Base-by-base conservation (phyloP, 2,113 vertebrate genomes). In the Rhagologus leucostigma region DNA sequence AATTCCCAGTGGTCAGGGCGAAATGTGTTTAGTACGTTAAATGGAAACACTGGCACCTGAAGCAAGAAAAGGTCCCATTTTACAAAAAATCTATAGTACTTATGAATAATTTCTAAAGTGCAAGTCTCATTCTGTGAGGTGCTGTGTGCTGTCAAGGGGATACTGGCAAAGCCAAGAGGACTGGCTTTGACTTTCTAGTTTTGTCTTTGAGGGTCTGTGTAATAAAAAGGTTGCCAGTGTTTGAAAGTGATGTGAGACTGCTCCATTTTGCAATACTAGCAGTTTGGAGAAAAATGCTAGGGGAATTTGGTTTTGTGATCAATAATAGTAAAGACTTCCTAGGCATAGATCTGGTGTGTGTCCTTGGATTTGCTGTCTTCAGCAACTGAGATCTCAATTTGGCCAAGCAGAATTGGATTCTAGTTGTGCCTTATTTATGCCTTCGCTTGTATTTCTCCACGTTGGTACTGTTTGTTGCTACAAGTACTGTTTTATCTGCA, bases 91-190 rank as follows among this genome's bases (percentile, higher is more conserved):
- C 92, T 60, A 44, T 94, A 87, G 55, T 91, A 78, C 79, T 84
- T 93, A 64, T 81, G 63, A 95, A 96, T 95, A 86, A 93, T 96
- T 96, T 84, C 68, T 92, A 5, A 89, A 93, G 76, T 42, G 41
- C 80, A 88, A 46, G 47, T 76, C 71, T 74, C 11, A 80, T 75
- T 75, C 79, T 92, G 32, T 68, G 80, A 92, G 56, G 52, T 81
- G 64, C 75, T 75, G 41, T 7, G 3, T 84, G 37, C 55, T 83
- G 35, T 60, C 68, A 77, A 44, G n/a, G 30, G 37, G 33, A 59
- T 57, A 37, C 68, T 71, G 73, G 37, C 30, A 46, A 70, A 70
- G 41, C 18, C 68, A 63, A 21, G 49, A 74, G 46, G 35, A 52
- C 52, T 75, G 37, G 22, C 52, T 88, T 84, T 85, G 90, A 74